Percentiles rank a stretch among this genome's conserved stretches.
phyloP scores from a whole-genome alignment of 2,888 invertebrate species.

The Drosophila anomelani region DNA sequence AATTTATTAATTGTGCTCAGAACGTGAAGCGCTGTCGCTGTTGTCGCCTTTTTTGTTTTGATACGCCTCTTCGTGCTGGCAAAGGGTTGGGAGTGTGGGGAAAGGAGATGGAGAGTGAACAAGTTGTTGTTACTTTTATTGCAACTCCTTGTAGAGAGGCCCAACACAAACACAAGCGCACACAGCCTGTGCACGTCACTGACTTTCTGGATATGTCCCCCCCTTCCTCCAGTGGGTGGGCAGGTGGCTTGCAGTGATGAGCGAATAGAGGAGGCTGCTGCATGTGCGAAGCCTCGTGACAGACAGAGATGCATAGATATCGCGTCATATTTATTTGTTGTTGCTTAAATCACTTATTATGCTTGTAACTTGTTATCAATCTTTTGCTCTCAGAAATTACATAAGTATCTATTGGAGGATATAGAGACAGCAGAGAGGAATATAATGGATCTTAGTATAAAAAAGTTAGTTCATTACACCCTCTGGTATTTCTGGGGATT shows the following conservation, averaged over 20 bases:
- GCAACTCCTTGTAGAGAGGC: conserved; percentile 14
- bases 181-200: neutral
- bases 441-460: too few relatives aligned
- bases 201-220: conserved; percentile 7
- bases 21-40: conserved; percentile 50
- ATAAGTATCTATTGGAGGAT: neutral
- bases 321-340: too few relatives aligned
- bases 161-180: neutral
- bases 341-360: neutral
- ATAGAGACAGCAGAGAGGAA: too few relatives aligned
- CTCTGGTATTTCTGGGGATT: neutral
- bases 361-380: neutral
- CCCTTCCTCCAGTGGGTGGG: neutral
- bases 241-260: neutral
- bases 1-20: conserved; percentile 77
- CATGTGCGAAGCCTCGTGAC: conserved; percentile 9
- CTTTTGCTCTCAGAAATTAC: neutral
- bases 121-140: conserved; percentile 26
- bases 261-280: neutral
- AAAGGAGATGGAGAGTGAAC: conserved; percentile 2
- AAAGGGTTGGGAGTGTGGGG: conserved; percentile 51
- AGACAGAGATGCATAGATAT: neutral
- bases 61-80: conserved; percentile 68
- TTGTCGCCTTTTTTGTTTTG: conserved; percentile 61
- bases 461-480: neutral